A percentile compares a stretch with the other conserved stretches of the same genome.
Conservation (phyloP, 2,888 invertebrate species). For the Rhamphomyia laevipes region DNA sequence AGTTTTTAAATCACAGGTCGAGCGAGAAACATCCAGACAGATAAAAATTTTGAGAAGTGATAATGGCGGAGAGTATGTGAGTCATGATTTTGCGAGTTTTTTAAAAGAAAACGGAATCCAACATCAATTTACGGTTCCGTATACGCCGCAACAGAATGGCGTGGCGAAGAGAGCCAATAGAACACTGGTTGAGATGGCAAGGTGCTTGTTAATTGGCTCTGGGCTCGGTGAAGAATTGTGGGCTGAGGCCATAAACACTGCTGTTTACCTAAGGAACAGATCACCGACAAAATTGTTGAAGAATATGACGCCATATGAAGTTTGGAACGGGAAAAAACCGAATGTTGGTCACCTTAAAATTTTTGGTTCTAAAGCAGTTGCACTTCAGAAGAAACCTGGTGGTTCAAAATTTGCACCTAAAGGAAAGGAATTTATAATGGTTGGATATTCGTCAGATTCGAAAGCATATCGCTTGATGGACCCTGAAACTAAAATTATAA, state of each 20-base stretch:
- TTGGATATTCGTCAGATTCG: constrained; percentile 23
- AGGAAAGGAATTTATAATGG: constrained; percentile 13
- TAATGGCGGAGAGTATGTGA: constrained; percentile 6
- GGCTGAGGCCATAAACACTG: constrained; percentile 29
- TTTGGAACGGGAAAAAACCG: constrained; percentile 21
- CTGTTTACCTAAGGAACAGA: constrained; percentile 18
- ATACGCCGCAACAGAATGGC: constrained; percentile 15
- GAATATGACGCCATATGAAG: constrained; percentile 22
- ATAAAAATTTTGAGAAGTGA: constrained; percentile 6
- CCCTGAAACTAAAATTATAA: constrained; percentile 6
- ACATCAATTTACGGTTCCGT: background rate
- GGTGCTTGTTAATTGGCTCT: constrained; percentile 19
- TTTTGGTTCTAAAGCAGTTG: constrained; percentile 28
- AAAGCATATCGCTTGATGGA: constrained; percentile 20
- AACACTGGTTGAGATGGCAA: constrained; percentile 17
- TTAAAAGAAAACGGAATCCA: background rate
- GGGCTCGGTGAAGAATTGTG: constrained; percentile 20
- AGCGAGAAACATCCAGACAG: constrained; percentile 8
- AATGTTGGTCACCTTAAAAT: constrained; percentile 14
- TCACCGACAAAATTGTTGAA: constrained; percentile 3
- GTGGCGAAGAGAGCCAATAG: constrained; percentile 13
- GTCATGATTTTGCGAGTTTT: background rate
- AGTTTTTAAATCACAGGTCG: constrained; percentile 8
- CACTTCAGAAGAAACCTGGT: constrained; percentile 23
- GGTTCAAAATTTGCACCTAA: constrained; percentile 24